Conservation (phyloP, 2,888 invertebrate species). For the Lepidochitona cinerea region DNA sequence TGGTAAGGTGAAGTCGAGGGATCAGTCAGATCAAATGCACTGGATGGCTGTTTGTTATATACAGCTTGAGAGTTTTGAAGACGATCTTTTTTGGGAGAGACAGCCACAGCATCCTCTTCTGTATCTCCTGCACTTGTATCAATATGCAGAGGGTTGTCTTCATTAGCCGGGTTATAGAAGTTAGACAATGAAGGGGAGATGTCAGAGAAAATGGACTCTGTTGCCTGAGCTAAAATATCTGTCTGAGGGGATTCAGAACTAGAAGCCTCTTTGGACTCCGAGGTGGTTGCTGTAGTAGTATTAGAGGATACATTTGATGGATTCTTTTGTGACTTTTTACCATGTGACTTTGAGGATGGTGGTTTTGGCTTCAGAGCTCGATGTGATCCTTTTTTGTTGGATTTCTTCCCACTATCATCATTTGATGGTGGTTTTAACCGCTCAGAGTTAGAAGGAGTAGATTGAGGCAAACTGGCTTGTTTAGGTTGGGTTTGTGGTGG, state of each 20-base stretch:
- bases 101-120: conserved; percentile 37
- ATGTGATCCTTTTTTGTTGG: conserved; percentile 41
- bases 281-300: neutral
- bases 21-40: neutral
- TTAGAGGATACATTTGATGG: neutral
- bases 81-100: conserved; percentile 17
- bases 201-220: conserved; percentile 69
- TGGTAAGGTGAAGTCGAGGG: neutral
- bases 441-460: neutral
- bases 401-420: conserved; percentile 23
- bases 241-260: conserved; percentile 17
- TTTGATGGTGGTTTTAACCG: neutral
- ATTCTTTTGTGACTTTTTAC: conserved; percentile 29
- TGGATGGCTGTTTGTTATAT: neutral
- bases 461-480: neutral
- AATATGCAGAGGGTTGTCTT: conserved; percentile 61
- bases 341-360: conserved; percentile 17
- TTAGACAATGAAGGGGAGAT: conserved; percentile 47
- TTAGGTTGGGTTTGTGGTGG: neutral
- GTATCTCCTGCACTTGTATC: conserved; percentile 58
- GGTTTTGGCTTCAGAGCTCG: conserved; percentile 53
- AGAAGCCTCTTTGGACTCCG: neutral
- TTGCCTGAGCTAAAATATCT: conserved; percentile 70
- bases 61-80: neutral
- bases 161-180: conserved; percentile 63